A percentile compares a stretch with the other conserved stretches of the same genome.
Conservation (phyloP, 2,113 vertebrate genomes). For the Ameiurus melas region DNA sequence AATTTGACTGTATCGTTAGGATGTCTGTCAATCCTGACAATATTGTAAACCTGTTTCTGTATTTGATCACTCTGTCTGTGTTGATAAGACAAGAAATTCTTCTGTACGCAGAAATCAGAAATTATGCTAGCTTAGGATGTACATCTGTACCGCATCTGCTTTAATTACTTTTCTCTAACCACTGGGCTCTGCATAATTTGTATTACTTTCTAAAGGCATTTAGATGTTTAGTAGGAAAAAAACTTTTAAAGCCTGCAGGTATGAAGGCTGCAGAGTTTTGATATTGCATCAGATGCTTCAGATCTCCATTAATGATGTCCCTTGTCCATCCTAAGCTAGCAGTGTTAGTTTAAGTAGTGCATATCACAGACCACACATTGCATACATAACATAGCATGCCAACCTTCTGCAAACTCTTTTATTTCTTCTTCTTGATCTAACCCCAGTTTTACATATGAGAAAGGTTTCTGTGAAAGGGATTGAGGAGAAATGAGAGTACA, state of each 20-base stretch:
- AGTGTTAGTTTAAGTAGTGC: neutral
- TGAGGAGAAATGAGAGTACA: neutral
- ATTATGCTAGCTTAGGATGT: neutral
- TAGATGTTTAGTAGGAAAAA: neutral
- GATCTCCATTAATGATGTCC: neutral
- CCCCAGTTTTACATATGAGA: neutral
- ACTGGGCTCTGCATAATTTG: constrained; percentile 41
- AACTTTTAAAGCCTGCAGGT: neutral
- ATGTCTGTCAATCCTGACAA: neutral
- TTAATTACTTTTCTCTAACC: constrained; percentile 63
- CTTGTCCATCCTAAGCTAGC: neutral
- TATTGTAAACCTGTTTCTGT: neutral
- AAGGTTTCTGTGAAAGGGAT: neutral
- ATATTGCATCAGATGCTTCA: neutral
- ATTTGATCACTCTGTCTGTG: neutral
- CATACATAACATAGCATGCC: neutral
- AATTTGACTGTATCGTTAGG: neutral
- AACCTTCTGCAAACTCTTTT: neutral
- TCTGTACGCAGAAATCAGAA: neutral
- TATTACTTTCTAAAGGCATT: neutral
- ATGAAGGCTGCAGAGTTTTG: neutral
- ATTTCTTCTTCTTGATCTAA: neutral
- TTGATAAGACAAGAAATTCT: neutral
- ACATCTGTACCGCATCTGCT: constrained; percentile 68
- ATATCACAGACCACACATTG: neutral